Percentiles rank a stretch among this genome's conserved stretches.
Evolutionary conservation across 92 coral and sea anemone species (phyloP).

Genomic region (Actinernus sp.): DNA sequence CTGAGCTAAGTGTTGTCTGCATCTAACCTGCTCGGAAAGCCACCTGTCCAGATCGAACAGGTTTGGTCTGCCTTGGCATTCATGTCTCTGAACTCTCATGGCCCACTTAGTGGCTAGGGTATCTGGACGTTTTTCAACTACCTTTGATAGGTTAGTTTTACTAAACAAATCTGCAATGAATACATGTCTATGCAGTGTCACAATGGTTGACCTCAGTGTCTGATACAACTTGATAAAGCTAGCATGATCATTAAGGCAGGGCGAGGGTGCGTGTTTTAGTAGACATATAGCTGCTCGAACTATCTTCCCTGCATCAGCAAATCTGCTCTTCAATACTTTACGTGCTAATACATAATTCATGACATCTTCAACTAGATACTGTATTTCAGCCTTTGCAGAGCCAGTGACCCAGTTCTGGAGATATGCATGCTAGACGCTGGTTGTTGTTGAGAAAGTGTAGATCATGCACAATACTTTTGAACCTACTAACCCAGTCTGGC

Average conservation of each 20-base stretch:
- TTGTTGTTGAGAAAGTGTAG: constrained; percentile 35
- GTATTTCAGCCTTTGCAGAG: constrained; percentile 46
- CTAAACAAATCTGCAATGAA: constrained; percentile 58
- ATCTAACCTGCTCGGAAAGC: constrained; percentile 57
- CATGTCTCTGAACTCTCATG: constrained; percentile 59
- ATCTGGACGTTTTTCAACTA: constrained; percentile 44
- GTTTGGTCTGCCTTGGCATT: constrained; percentile 53
- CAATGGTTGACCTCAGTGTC: constrained; percentile 32
- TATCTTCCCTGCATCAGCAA: constrained; percentile 56
- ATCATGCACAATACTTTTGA: constrained; percentile 41
- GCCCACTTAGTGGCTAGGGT: constrained; percentile 52
- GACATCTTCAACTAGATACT: constrained; percentile 54
- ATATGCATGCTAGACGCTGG: constrained; percentile 49
- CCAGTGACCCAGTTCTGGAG: constrained; percentile 26
- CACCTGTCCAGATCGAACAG: constrained; percentile 57
- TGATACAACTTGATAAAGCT: constrained; percentile 39
- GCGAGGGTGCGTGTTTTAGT: constrained; percentile 37
- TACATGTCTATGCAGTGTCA: constrained; percentile 61
- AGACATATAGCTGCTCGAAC: constrained; percentile 49
- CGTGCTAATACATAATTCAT: constrained; percentile 36
- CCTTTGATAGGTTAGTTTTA: constrained; percentile 47
- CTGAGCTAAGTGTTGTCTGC: constrained; percentile 41
- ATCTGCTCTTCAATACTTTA: constrained; percentile 35
- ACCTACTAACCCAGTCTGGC: constrained; percentile 56
- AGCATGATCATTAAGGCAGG: constrained; percentile 39